These are phyloP conservation scores for Passer montanus DNA, from an alignment of 2,113 vertebrate genomes.

Conservation along the genomic window DNA sequence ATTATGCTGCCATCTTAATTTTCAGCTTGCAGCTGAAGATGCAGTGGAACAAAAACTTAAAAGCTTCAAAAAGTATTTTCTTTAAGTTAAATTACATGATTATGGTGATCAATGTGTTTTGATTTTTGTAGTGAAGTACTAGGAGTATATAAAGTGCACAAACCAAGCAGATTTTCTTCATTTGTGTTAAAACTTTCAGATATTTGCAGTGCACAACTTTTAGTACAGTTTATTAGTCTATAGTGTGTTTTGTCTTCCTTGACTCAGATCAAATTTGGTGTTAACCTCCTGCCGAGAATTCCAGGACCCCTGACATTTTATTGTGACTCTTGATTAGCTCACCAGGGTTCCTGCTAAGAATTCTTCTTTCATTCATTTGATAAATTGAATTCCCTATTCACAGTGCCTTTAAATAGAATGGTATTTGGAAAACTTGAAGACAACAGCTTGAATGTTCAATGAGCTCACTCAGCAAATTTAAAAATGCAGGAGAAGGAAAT, in stretches of 20 bases:
- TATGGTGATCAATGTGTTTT: neutral
- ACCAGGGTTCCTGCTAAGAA: conserved; percentile 66
- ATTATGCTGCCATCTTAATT: neutral
- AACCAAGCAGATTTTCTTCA: neutral
- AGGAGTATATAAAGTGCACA: neutral
- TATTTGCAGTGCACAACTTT: neutral
- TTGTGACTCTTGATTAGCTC: conserved; percentile 71
- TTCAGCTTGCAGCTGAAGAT: neutral
- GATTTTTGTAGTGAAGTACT: neutral
- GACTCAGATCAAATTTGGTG: conserved; percentile 25
- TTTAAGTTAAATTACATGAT: neutral
- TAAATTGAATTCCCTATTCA: conserved; percentile 68
- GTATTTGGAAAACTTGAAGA: conserved; percentile 59
- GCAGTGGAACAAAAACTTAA: neutral
- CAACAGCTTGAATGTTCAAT: conserved; percentile 50
- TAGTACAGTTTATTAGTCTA: conserved; percentile 18
- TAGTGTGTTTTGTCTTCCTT: conserved; percentile 47
- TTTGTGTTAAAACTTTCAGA: neutral
- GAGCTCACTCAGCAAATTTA: conserved; percentile 32
- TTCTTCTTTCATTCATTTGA: conserved; percentile 66
- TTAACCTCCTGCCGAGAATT: conserved; percentile 66
- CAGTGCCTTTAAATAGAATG: conserved; percentile 67
- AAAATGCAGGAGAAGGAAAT: conserved; percentile 2
- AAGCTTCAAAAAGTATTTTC: neutral
- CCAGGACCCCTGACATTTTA: conserved; percentile 67